phyloP scores from a whole-genome alignment of 2,113 vertebrate genomes.

The Rissa tridactyla region DNA sequence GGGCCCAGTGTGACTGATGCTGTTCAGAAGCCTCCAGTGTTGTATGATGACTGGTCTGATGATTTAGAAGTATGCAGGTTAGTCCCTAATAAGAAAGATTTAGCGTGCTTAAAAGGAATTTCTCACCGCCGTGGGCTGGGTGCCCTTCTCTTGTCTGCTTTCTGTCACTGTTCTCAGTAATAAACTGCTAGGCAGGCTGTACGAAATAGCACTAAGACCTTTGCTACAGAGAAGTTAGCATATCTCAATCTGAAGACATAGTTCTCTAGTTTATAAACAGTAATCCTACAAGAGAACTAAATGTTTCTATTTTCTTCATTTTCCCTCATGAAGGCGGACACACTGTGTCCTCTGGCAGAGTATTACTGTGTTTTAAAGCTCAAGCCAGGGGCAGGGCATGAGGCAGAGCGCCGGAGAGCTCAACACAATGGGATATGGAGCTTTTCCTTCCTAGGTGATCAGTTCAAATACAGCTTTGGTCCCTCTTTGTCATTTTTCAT shows the following conservation, averaged over 20 bases:
- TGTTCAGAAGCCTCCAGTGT: slow-evolving; percentile 52
- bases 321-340: neutral
- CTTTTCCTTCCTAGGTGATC: neutral
- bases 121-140: neutral
- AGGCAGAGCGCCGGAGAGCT: neutral
- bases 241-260: neutral
- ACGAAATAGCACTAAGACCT: neutral
- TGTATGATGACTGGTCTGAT: slow-evolving; percentile 76
- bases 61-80: slow-evolving; percentile 91
- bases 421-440: neutral
- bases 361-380: neutral
- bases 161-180: neutral
- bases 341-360: neutral
- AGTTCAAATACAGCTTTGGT: neutral
- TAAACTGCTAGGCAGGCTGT: neutral
- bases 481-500: neutral
- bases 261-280: neutral
- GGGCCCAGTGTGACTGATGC: neutral
- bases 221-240: neutral
- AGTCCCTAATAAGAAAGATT: slow-evolving; percentile 70
- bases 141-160: neutral
- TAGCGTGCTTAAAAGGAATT: neutral
- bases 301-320: neutral
- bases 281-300: neutral
- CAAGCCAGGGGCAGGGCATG: neutral